Conservation (phyloP, 1,140 invertebrate genomes). For the Capitella teleta region DNA sequence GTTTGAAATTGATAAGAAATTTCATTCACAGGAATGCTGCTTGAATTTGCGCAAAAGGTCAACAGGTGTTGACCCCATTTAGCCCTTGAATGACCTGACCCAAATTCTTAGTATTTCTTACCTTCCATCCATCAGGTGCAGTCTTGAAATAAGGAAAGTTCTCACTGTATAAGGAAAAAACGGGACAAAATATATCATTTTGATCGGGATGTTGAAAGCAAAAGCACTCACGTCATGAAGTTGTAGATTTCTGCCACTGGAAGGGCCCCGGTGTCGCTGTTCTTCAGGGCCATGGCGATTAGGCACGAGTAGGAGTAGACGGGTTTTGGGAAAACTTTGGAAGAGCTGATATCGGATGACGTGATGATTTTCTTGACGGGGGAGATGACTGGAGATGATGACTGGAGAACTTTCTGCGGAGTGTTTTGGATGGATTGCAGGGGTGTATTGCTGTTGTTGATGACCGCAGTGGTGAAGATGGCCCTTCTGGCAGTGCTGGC, state of each 20-base stretch:
- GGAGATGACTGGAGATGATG: constrained; percentile 27
- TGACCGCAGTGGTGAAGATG: neutral
- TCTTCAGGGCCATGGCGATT: constrained; percentile 93
- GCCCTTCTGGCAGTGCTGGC: neutral
- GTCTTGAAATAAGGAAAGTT: constrained; percentile 97
- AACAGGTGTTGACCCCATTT: no score
- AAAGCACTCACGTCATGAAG: constrained; percentile 83
- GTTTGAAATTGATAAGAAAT: no score
- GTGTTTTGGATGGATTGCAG: no score
- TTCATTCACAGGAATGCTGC: no score
- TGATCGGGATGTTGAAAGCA: neutral
- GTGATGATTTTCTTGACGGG: neutral
- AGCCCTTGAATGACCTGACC: no score
- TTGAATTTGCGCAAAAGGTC: no score
- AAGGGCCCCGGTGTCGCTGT: constrained; percentile 81
- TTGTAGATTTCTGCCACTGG: constrained; percentile 97
- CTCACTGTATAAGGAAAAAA: constrained; percentile 58
- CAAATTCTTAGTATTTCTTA: no score
- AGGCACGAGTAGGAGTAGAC: constrained; percentile 95
- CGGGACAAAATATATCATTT: neutral
- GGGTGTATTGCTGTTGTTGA: no score
- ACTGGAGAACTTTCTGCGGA: neutral
- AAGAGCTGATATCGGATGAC: constrained; percentile 32
- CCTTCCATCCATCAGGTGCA: constrained; percentile 91
- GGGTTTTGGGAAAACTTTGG: constrained; percentile 80